phyloP scores from a whole-genome alignment of 2,797 vertebrate genomes.

The Ctenopoma multispine region DNA sequence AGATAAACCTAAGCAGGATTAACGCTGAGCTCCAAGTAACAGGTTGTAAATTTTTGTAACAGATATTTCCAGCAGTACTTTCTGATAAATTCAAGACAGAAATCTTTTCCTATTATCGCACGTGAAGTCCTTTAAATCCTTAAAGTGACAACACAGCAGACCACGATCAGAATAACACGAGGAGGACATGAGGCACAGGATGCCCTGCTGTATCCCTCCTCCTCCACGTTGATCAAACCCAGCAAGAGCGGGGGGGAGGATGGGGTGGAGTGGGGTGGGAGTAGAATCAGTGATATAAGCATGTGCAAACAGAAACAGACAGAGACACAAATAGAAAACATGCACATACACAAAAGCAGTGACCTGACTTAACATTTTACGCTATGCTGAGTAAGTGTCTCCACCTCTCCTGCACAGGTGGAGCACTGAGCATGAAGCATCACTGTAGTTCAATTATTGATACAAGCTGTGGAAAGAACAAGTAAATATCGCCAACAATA shows the following conservation, averaged over 20 bases:
- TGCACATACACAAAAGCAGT: constrained; percentile 33
- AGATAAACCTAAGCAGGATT: constrained; percentile 58
- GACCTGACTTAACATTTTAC: constrained; percentile 64
- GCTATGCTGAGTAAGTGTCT: constrained; percentile 49
- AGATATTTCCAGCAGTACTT: neutral
- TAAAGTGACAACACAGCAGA: constrained; percentile 46
- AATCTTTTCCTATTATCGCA: constrained; percentile 18
- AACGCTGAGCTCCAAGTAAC: constrained; percentile 16
- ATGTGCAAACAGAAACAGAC: constrained; percentile 52
- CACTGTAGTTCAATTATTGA: constrained; percentile 60
- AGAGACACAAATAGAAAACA: constrained; percentile 49
- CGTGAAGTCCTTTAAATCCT: constrained; percentile 39
- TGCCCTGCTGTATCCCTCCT: constrained; percentile 47
- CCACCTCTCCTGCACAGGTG: constrained; percentile 55
- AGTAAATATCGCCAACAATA: constrained; percentile 44
- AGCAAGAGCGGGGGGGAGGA: constrained; percentile 11
- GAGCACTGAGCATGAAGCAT: constrained; percentile 24
- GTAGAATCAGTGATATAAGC: constrained; percentile 39
- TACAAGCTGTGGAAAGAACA: constrained; percentile 43
- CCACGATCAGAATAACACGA: constrained; percentile 41
- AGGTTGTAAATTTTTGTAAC: constrained; percentile 22
- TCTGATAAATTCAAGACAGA: neutral
- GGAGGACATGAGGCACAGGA: constrained; percentile 50
- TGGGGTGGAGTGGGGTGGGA: neutral
- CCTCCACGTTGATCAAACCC: constrained; percentile 64